Percentiles rank a stretch among this genome's conserved stretches.
Conservation (phyloP, 2,888 invertebrate species). For the Epistrophe eligans region DNA sequence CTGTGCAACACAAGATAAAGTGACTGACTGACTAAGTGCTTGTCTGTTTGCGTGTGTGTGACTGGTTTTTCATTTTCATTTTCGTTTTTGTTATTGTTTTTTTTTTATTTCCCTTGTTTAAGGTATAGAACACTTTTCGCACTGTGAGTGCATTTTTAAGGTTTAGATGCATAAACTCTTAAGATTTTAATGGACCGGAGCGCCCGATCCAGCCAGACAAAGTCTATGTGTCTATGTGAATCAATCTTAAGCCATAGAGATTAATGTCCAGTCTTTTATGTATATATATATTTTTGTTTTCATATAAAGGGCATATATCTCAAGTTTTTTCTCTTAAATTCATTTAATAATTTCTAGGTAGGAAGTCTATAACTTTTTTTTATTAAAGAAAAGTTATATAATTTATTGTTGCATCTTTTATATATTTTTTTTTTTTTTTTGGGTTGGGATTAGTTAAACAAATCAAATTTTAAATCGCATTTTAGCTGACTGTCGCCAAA, state of each 20-base stretch:
- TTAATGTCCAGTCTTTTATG: slow-evolving; percentile 28
- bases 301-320: neutral
- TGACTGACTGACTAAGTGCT: slow-evolving; percentile 67
- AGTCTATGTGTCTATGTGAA: slow-evolving; percentile 32
- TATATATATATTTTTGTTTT: neutral
- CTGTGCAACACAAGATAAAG: slow-evolving; percentile 42
- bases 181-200: neutral
- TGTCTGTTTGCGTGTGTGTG: slow-evolving; percentile 64
- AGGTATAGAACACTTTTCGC: slow-evolving; percentile 55
- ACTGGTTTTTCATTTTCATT: slow-evolving; percentile 63
- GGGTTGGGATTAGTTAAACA: too few species aligned
- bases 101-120: neutral
- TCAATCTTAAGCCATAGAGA: slow-evolving; percentile 28
- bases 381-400: neutral
- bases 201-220: neutral
- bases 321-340: neutral
- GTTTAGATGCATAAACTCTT: slow-evolving; percentile 16
- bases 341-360: neutral
- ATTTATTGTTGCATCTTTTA: neutral
- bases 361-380: neutral
- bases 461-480: neutral
- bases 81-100: slow-evolving; percentile 25
- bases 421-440: neutral
- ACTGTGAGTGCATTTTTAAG: slow-evolving; percentile 37
- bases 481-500: neutral